A percentile compares a stretch with the other conserved stretches of the same genome.
These are phyloP conservation scores for Lutjanus erythropterus DNA, from an alignment of 2,113 vertebrate genomes.

Conservation along the genomic window DNA sequence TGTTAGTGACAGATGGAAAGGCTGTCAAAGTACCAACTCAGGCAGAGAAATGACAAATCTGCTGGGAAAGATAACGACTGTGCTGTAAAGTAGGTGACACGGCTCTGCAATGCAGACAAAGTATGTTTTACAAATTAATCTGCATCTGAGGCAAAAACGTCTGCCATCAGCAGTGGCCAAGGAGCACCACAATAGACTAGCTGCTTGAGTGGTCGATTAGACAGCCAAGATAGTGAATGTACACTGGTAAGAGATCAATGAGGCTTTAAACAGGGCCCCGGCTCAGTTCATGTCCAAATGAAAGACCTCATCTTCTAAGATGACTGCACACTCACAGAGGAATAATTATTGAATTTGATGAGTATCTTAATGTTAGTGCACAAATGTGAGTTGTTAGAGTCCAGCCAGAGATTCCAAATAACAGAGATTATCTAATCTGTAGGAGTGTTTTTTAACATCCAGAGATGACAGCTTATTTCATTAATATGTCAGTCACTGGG, in stretches of 20 bases:
- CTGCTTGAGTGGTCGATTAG: slow-evolving; percentile 8
- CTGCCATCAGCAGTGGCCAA: not conserved
- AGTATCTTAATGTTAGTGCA: not conserved
- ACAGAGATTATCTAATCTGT: slow-evolving; percentile 46
- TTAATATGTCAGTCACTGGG: slow-evolving; percentile 62
- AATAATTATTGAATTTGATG: not conserved
- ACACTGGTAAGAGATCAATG: slow-evolving; percentile 27
- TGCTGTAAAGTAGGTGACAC: not conserved
- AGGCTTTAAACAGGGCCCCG: slow-evolving; percentile 30
- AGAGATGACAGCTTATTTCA: slow-evolving; percentile 61
- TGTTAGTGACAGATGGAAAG: slow-evolving; percentile 33
- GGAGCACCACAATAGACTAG: not conserved
- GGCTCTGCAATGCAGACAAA: not conserved
- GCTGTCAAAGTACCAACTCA: not conserved
- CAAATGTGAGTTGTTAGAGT: not conserved
- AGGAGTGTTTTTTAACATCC: slow-evolving; percentile 28
- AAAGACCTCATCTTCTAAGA: slow-evolving; percentile 30
- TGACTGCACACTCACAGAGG: not conserved
- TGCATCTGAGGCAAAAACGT: slow-evolving; percentile 11
- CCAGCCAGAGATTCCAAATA: slow-evolving; percentile 29
- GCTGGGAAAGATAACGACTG: not conserved
- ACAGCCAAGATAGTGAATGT: slow-evolving; percentile 25
- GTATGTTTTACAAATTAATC: slow-evolving; percentile 17
- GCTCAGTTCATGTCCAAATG: slow-evolving; percentile 21
- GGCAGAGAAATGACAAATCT: slow-evolving; percentile 7